These are phyloP conservation scores for Ascidia mentula DNA, from an alignment of 23 tunicate species.

Conservation along the genomic window DNA sequence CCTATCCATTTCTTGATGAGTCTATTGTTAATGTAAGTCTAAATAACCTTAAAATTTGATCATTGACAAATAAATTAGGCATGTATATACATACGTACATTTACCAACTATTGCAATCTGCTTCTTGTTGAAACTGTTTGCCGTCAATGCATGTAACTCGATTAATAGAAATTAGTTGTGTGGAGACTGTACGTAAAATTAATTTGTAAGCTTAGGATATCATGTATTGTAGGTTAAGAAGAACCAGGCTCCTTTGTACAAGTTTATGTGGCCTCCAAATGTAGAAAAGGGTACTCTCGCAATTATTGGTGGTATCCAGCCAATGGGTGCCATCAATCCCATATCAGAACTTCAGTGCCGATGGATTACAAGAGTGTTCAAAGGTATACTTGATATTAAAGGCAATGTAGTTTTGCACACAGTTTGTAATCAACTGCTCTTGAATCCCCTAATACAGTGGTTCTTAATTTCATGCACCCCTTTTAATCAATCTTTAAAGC, in stretches of 20 bases:
- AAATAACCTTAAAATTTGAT: background rate
- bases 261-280: conserved; percentile 50
- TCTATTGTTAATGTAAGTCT: background rate
- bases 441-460: too few species aligned
- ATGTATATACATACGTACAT: too few species aligned
- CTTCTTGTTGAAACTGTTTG: background rate
- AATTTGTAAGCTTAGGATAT: too few species aligned
- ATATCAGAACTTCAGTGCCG: conserved; percentile 85
- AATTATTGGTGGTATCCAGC: conserved; percentile 77
- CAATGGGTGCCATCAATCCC: conserved; percentile 74
- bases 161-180: too few species aligned
- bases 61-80: too few species aligned
- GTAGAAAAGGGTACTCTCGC: conserved; percentile 45
- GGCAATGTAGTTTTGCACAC: background rate
- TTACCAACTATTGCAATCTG: background rate
- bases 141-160: too few species aligned
- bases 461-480: too few species aligned
- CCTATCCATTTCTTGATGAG: background rate
- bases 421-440: too few species aligned
- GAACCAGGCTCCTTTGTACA: conserved; percentile 47
- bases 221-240: conserved; percentile 30
- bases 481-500: too few species aligned
- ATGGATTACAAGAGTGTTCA: conserved; percentile 77
- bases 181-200: too few species aligned
- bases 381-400: conserved; percentile 32